Percentiles rank a stretch among this genome's conserved stretches.
These are phyloP conservation scores for Pachycephala philippinensis DNA, from an alignment of 2,113 vertebrate species.

Conservation along the genomic window DNA sequence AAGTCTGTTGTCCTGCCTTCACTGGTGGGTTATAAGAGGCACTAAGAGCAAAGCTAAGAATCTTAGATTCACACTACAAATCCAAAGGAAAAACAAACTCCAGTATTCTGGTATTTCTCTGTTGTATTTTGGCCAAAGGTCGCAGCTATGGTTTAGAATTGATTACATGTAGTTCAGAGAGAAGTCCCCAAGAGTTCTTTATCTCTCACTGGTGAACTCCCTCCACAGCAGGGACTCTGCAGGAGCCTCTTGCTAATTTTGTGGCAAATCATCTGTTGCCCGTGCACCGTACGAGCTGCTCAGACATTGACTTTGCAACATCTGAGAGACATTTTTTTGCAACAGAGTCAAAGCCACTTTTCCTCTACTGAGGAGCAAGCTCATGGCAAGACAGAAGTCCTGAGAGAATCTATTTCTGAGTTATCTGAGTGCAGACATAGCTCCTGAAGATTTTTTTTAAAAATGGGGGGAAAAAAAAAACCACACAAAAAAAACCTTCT, in stretches of 20 bases:
- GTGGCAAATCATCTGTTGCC: not conserved
- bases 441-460: constrained; percentile 12
- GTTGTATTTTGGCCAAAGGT: not conserved
- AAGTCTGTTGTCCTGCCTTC: not conserved
- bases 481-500: not conserved
- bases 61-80: not conserved
- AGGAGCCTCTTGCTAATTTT: not conserved
- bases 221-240: not conserved
- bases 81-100: not conserved
- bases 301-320: not conserved
- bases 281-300: not conserved
- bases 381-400: not conserved
- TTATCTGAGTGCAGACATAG: not conserved
- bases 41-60: not conserved
- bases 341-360: constrained; percentile 2
- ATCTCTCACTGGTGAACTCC: not conserved
- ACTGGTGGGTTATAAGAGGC: not conserved
- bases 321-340: not conserved
- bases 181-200: not conserved
- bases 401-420: constrained; percentile 33
- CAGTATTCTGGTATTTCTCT: not conserved
- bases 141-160: not conserved
- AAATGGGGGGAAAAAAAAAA: not conserved
- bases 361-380: not conserved
- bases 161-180: not conserved